These are phyloP conservation scores for Tiphia femorata DNA, from an alignment of 2,888 invertebrate species.

Conservation along the genomic window DNA sequence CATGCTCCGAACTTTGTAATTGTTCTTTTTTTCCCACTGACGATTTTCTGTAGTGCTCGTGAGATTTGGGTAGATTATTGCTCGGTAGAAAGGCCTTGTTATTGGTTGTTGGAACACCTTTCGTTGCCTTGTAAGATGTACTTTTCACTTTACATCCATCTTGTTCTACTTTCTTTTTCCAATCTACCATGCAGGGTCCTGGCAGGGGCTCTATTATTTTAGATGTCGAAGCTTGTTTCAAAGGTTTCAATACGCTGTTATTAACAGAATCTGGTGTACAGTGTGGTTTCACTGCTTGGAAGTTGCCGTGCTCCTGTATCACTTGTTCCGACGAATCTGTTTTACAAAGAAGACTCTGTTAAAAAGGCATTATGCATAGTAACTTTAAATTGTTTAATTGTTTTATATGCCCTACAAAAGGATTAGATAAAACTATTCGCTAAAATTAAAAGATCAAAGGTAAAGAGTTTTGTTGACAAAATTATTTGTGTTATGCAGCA, in stretches of 20 bases:
- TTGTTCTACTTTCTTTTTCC: constrained; percentile 52
- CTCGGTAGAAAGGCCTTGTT: constrained; percentile 35
- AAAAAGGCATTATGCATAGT: too few species aligned
- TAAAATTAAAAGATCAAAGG: too few species aligned
- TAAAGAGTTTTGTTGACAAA: too few species aligned
- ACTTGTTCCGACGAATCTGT: constrained; percentile 43
- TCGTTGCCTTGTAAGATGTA: constrained; percentile 22
- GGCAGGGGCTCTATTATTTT: constrained; percentile 64
- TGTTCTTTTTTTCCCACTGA: constrained; percentile 37
- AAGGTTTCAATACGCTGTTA: constrained; percentile 28
- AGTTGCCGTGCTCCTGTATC: constrained; percentile 42
- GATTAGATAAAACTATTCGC: too few species aligned
- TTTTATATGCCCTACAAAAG: too few species aligned
- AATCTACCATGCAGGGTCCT: constrained; percentile 56
- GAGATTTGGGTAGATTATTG: constrained; percentile 16
- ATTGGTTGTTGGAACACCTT: constrained; percentile 20
- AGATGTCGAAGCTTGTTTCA: constrained; percentile 42
- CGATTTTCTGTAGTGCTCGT: constrained; percentile 36
- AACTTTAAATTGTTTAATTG: too few species aligned
- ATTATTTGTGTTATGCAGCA: too few species aligned
- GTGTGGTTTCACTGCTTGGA: constrained; percentile 32
- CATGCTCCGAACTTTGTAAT: constrained; percentile 45
- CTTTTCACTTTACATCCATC: constrained; percentile 36
- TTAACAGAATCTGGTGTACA: constrained; percentile 26
- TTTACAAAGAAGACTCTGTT: constrained; percentile 11